Percentiles rank a stretch among this genome's conserved stretches.
Conservation (phyloP, 2,113 vertebrate genomes). For the Siniperca knerii region DNA sequence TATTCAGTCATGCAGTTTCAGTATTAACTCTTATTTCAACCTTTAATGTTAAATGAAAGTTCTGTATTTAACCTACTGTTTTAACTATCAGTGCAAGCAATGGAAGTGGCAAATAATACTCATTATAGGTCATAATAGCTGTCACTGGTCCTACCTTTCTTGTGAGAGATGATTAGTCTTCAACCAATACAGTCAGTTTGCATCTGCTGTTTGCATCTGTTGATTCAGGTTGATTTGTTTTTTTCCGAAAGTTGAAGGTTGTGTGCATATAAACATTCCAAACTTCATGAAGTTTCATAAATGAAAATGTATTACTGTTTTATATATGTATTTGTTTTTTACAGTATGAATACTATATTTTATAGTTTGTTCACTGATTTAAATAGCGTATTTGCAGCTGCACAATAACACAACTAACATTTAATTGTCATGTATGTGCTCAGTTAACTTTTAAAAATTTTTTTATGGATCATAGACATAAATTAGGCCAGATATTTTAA, state of each 20-base stretch:
- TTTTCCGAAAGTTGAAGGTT: background rate
- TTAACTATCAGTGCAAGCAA: background rate
- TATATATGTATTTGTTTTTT: too few relatives aligned
- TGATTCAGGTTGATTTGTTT: background rate
- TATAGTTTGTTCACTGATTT: background rate
- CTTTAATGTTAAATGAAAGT: background rate
- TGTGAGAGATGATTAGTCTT: background rate
- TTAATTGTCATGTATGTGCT: background rate
- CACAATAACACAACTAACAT: background rate
- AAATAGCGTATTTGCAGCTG: background rate
- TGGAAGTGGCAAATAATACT: background rate
- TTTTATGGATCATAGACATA: background rate
- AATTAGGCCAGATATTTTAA: background rate
- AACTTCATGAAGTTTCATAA: background rate
- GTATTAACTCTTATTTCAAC: background rate
- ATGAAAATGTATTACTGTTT: background rate
- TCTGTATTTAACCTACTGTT: background rate
- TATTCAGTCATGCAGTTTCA: background rate
- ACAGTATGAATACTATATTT: background rate
- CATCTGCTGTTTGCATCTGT: background rate
- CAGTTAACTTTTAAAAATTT: background rate
- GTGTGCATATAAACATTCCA: constrained; percentile 13
- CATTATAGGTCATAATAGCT: background rate
- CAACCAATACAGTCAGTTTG: background rate
- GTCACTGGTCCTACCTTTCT: constrained; percentile 32